phyloP scores from a whole-genome alignment of 2,113 vertebrate genomes.

The Ictalurus punctatus region DNA sequence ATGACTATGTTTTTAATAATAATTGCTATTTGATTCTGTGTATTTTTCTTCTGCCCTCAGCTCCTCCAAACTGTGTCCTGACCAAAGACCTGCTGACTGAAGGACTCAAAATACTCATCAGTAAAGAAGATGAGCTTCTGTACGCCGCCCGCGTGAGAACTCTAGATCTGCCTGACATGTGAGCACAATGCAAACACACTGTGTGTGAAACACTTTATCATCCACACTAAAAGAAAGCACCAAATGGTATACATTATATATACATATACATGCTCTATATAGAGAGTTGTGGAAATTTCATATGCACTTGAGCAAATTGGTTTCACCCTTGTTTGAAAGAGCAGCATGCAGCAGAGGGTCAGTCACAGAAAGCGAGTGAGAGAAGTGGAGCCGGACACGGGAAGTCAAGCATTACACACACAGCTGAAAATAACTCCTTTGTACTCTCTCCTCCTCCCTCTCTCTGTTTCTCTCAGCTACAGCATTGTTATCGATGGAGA shows the following conservation, averaged over 20 bases:
- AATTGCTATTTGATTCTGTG: not conserved
- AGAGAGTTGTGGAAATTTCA: not conserved
- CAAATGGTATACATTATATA: not conserved
- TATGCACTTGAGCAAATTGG: not conserved
- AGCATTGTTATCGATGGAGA: constrained; percentile 91
- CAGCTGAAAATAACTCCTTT: constrained; percentile 64
- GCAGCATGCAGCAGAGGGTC: constrained; percentile 38
- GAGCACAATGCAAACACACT: constrained; percentile 57
- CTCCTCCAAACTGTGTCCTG: constrained; percentile 77
- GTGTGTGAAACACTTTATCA: not conserved
- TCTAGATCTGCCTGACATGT: constrained; percentile 89
- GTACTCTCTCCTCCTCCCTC: constrained; percentile 37
- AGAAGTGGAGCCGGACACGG: constrained; percentile 60
- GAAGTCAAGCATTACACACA: constrained; percentile 57
- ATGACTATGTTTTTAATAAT: not conserved
- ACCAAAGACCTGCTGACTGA: constrained; percentile 87
- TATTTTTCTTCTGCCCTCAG: constrained; percentile 55
- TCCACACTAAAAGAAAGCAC: not conserved
- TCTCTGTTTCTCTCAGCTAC: constrained; percentile 75
- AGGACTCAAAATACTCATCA: constrained; percentile 88
- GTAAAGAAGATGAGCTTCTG: constrained; percentile 91
- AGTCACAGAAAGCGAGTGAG: constrained; percentile 35
- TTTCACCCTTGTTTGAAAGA: constrained; percentile 12
- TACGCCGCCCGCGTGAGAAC: constrained; percentile 87
- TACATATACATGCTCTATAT: not conserved